Conservation (phyloP, 2,113 vertebrate species). For the Scophthalmus maximus region DNA sequence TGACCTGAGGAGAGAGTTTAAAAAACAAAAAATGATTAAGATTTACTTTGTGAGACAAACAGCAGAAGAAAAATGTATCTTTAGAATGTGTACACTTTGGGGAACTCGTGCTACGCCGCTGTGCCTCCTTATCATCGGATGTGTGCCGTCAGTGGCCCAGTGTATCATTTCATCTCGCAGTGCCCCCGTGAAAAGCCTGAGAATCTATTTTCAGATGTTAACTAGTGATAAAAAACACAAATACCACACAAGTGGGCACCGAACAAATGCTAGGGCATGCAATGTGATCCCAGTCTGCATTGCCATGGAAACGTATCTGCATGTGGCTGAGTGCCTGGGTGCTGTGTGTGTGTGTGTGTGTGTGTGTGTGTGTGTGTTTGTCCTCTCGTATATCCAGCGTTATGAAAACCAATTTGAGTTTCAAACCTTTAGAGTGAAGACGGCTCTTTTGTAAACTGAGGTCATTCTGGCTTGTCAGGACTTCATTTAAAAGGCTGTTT, state of each 20-base stretch:
- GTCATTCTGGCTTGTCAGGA: constrained; percentile 10
- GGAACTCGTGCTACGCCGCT: constrained; percentile 19
- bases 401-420: constrained; percentile 44
- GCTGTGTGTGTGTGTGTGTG: constrained; percentile 41
- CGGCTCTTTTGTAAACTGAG: neutral
- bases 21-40: constrained; percentile 10
- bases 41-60: constrained; percentile 32
- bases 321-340: constrained; percentile 69
- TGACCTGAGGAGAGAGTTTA: constrained; percentile 69
- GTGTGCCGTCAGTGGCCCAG: constrained; percentile 64
- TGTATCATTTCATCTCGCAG: constrained; percentile 57
- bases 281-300: constrained; percentile 75
- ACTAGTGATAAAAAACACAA: constrained; percentile 73
- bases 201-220: constrained; percentile 79
- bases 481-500: constrained; percentile 4
- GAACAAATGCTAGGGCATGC: constrained; percentile 76
- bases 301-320: constrained; percentile 80
- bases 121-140: constrained; percentile 62
- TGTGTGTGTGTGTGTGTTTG: constrained; percentile 36
- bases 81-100: neutral
- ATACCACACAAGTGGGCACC: constrained; percentile 73
- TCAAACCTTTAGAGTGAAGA: constrained; percentile 22
- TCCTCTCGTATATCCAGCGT: constrained; percentile 33
- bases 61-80: constrained; percentile 11
- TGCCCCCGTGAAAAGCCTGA: constrained; percentile 56